Base-by-base conservation (phyloP, 2,797 vertebrate genomes). In the Eleutherodactylus coqui region DNA sequence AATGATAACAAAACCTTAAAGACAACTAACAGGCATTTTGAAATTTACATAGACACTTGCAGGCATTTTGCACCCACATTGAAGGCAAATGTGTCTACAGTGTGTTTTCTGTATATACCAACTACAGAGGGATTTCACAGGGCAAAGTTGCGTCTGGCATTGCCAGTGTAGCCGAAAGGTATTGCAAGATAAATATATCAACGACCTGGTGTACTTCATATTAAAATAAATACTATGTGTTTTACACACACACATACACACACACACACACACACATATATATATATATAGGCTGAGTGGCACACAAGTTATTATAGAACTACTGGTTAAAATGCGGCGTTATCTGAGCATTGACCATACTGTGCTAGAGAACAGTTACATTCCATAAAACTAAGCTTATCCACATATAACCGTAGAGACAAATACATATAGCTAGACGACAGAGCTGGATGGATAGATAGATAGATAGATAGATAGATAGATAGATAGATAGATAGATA, bases 1-100 rank as follows among this genome's bases (percentile, higher is more conserved):
- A 94, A 94, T 94, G 93, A 94, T 93, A 94, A 90, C 88, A 90
- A 94, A 93, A 93, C 93, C 90, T 89, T 91, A 92, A 92, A 94
- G 94, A 94, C 93, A 92, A 93, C 93, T 93, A 94, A 93, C 94
- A 95, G 94, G 93, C 94, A 94, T 93, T 93, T 92, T 90, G 92
- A 93, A 91, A 93, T 91, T 91, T 92, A 91, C 88, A 89, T 90
- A 91, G 93, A 90, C 89, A 92, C 92, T 92, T 94, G 91, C 62
- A 55, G 87, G 88, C 88, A 85, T 90, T 73, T 73, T 83, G 92
- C 91, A 88, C 64, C 80, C 86, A 82, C 90, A 89, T 38, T 89
- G 89, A 92, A 91, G 62, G 13, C 83, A 90, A 87, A 81, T 82
- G 87, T 47, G 87, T 90, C 90, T 86, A 89, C 89, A 89, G 82